Base-by-base conservation (phyloP, 2,888 invertebrate genomes). In the Tiphia femorata region DNA sequence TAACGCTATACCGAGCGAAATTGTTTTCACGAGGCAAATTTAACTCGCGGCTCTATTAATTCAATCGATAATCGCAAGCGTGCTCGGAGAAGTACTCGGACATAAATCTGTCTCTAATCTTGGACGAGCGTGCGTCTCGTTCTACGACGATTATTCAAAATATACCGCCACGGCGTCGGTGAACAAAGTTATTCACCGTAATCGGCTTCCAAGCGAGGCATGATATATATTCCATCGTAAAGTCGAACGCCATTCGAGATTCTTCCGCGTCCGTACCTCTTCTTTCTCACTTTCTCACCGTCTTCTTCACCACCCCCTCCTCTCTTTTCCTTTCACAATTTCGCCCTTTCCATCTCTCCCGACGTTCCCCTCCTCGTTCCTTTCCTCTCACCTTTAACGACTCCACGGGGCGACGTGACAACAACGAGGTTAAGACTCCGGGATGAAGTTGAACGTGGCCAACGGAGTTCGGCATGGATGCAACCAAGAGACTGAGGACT, bases 151-250 rank as follows among this genome's bases (percentile, higher is more conserved):
- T n/a, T n/a, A n/a, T n/a, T n/a, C 44, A 55, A 58, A 52, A 50
- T 51, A 58, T 54, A 46, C 47, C 48, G 40, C 25, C 44, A 50
- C 56, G 66, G 33, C 57, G 63, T 66, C 59, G 52, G 62, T 60
- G 70, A 69, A 70, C 70, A 58, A 70, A 70, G 69, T 70, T 70
- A 70, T 70, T 67, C 48, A 64, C 62, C 41, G 59, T 70, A 70
- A 70, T 70, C 71, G 67, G 67, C 67, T 70, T 69, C 67, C 56
- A 58, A 53, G 56, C 53, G 35, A 40, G 57, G 53, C 58, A 55
- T 64, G 67, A 70, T 64, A 64, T 70, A 70, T 56, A 57, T 54
- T 55, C 58, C 64, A 70, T 67, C 67, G 64, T 69, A 70, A 69
- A 69, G 47, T 64, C 51, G 35, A 54, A 58, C 55, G 67, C 63